phyloP scores from a whole-genome alignment of 2,888 invertebrate genomes.

The Phengaris arion region DNA sequence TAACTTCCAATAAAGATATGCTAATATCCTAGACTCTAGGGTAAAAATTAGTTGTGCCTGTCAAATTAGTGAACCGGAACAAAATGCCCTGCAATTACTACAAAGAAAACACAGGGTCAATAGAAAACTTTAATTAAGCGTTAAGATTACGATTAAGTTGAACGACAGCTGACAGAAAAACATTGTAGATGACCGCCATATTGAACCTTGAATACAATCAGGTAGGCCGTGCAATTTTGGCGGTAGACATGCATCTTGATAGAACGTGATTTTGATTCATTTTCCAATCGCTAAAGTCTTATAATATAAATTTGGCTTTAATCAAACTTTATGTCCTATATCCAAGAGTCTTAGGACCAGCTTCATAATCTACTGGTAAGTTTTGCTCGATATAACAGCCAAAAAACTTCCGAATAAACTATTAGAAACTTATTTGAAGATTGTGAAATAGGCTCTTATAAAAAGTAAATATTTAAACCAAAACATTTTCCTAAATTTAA shows the following conservation, averaged over 20 bases:
- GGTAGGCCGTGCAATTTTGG: background rate
- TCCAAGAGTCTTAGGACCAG: too few species aligned
- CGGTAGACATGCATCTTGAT: background rate
- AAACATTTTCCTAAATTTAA: too few species aligned
- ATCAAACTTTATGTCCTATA: too few species aligned
- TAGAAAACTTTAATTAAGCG: background rate
- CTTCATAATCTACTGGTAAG: too few species aligned
- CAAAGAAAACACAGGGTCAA: constrained; percentile 2
- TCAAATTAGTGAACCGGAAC: background rate
- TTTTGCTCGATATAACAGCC: too few species aligned
- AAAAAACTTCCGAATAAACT: too few species aligned
- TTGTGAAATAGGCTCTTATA: too few species aligned
- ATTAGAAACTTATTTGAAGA: too few species aligned
- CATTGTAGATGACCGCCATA: background rate
- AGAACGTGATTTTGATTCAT: background rate
- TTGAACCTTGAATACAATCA: background rate
- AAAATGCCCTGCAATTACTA: background rate
- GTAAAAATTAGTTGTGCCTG: background rate
- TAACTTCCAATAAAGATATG: too few species aligned
- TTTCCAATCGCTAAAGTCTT: too few species aligned
- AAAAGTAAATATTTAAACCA: too few species aligned
- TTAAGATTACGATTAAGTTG: background rate
- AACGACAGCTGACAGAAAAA: constrained; percentile 1
- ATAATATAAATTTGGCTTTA: too few species aligned
- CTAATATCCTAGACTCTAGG: background rate